Evolutionary conservation across 1,140 invertebrate species (phyloP).

Genomic region (Macrobrachium rosenbergii): DNA sequence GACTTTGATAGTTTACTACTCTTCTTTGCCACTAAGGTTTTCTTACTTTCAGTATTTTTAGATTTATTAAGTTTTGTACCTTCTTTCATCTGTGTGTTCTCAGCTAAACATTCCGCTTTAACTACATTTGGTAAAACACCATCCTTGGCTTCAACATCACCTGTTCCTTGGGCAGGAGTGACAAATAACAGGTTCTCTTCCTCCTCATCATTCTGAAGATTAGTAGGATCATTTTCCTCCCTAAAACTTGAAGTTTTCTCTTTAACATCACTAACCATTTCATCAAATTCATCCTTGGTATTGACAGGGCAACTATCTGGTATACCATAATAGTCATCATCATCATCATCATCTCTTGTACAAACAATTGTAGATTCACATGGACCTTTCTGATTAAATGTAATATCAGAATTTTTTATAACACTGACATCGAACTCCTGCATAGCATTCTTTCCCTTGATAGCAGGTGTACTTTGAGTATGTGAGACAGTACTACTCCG

Average conservation of each 20-base stretch:
- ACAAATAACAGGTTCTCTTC: conserved; percentile 41
- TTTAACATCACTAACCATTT: conserved; percentile 34
- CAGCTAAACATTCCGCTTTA: background rate
- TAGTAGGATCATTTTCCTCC: background rate
- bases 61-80: background rate
- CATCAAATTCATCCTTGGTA: conserved; percentile 50
- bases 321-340: conserved; percentile 14
- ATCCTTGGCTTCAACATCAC: background rate
- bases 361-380: conserved; percentile 18
- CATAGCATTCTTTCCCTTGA: conserved; percentile 4
- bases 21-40: background rate
- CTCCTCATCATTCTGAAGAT: background rate
- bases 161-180: conserved; percentile 35
- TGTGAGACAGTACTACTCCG: background rate
- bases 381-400: background rate
- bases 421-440: conserved; percentile 24
- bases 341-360: conserved; percentile 23
- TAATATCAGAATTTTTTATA: background rate
- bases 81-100: background rate
- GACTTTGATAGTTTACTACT: background rate
- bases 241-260: background rate
- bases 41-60: conserved; percentile 16
- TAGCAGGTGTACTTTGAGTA: conserved; percentile 33
- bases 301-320: conserved; percentile 52
- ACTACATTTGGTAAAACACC: background rate